These are phyloP conservation scores for Achlya flavicornis DNA, from an alignment of 2,888 invertebrate genomes.

Conservation along the genomic window DNA sequence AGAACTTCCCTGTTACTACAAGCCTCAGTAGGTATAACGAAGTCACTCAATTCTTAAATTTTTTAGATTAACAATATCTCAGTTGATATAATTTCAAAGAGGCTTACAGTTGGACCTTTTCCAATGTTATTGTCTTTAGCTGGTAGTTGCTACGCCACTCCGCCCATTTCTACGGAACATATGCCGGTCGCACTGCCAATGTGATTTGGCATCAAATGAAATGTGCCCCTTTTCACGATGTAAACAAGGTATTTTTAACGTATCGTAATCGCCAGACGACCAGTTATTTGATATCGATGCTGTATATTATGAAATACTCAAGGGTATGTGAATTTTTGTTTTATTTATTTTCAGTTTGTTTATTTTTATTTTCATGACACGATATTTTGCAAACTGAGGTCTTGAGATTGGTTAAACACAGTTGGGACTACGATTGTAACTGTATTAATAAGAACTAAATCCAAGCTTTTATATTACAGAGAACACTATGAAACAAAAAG, in stretches of 20 bases:
- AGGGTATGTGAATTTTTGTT: slow-evolving; percentile 3
- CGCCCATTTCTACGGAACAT: slow-evolving; percentile 24
- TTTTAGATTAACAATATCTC: neutral
- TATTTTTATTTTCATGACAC: neutral
- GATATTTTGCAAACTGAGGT: too few relatives aligned
- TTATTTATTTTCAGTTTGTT: neutral
- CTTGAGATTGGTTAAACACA: neutral
- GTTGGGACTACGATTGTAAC: neutral
- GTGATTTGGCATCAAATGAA: slow-evolving; percentile 56
- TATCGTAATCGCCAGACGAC: slow-evolving; percentile 4
- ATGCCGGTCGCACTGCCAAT: slow-evolving; percentile 44
- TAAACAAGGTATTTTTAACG: slow-evolving; percentile 58
- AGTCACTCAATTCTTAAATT: too few relatives aligned
- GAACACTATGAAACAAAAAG: neutral
- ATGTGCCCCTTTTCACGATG: slow-evolving; percentile 43
- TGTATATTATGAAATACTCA: neutral
- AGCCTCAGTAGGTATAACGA: too few relatives aligned
- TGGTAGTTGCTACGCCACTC: slow-evolving; percentile 38
- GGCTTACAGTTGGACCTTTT: slow-evolving; percentile 25
- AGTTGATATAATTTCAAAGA: slow-evolving; percentile 19
- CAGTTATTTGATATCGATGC: slow-evolving; percentile 2
- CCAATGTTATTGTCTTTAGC: slow-evolving; percentile 31
- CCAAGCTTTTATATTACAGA: neutral
- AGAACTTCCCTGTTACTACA: too few relatives aligned
- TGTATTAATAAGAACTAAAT: neutral